A percentile compares a stretch with the other conserved stretches of the same genome.
Evolutionary conservation across 1,140 invertebrate species (phyloP).

Genomic region (Macrobrachium nipponense): DNA sequence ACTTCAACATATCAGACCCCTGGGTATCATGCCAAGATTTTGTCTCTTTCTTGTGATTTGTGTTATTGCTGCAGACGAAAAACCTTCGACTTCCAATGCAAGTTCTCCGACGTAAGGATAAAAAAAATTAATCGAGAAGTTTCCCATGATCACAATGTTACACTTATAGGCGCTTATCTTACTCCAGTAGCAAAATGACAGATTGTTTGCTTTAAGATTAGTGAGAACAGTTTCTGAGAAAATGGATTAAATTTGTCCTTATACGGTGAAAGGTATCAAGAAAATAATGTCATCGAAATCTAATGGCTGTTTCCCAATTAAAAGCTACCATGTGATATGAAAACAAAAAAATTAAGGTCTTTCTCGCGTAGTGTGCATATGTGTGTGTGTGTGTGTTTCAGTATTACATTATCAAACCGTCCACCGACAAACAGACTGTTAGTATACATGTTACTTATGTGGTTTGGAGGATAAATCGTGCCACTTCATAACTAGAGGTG

Average conservation of each 20-base stretch:
- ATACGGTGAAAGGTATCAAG: neutral
- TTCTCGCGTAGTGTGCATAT: conserved; percentile 4
- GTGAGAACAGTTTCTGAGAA: too few species aligned
- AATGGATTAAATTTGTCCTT: neutral
- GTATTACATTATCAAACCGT: conserved; percentile 39
- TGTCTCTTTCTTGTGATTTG: too few species aligned
- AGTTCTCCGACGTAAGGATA: too few species aligned
- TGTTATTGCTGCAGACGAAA: too few species aligned
- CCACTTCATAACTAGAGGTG: neutral
- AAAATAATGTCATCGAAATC: neutral
- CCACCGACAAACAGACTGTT: conserved; percentile 5
- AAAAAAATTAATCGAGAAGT: too few species aligned
- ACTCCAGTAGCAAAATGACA: too few species aligned
- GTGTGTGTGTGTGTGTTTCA: neutral
- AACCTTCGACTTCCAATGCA: too few species aligned
- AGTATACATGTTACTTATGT: conserved; percentile 4
- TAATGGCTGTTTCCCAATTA: neutral
- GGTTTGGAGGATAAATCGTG: neutral
- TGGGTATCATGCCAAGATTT: too few species aligned
- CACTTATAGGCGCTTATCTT: too few species aligned
- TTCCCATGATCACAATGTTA: too few species aligned
- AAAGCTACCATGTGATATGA: conserved; percentile 20
- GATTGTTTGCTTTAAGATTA: too few species aligned
- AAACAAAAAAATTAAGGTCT: neutral
- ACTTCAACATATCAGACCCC: too few species aligned